Evolutionary conservation across 2,888 invertebrate genomes (phyloP).

Genomic region (Ophioninae sp.): DNA sequence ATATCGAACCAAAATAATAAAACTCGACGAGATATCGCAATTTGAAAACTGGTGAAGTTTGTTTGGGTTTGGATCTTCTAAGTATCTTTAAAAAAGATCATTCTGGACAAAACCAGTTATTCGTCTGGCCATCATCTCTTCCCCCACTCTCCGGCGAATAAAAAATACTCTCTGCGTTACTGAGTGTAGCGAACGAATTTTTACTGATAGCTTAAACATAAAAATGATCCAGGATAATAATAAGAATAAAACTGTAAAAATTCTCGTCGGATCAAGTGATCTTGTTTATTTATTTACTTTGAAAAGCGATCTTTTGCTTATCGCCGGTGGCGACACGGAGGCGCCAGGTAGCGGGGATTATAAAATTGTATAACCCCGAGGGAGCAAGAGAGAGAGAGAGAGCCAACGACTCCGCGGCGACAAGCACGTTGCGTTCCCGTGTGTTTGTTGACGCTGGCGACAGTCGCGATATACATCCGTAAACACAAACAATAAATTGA

Average conservation of each 20-base stretch:
- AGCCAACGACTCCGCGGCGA: constrained; percentile 39
- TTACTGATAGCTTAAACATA: no score
- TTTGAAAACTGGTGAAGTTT: no score
- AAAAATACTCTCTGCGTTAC: no score
- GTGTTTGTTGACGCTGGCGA: constrained; percentile 64
- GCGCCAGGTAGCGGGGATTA: constrained; percentile 11
- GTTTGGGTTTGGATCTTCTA: no score
- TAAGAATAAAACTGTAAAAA: background rate
- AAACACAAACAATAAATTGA: constrained; percentile 74
- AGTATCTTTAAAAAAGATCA: no score
- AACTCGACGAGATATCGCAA: no score
- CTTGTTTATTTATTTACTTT: constrained; percentile 52
- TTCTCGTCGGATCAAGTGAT: constrained; percentile 6
- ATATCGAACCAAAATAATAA: no score
- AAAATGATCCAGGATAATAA: no score
- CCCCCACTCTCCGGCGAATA: no score
- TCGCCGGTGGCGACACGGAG: constrained; percentile 22
- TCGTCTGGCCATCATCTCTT: no score
- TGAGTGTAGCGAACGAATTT: no score
- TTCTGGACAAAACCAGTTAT: no score
- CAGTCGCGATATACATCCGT: constrained; percentile 62
- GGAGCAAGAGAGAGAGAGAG: background rate
- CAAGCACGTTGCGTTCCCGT: constrained; percentile 34
- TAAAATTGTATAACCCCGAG: constrained; percentile 49
- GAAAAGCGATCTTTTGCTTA: constrained; percentile 50